A percentile compares a stretch with the other conserved stretches of the same genome.
phyloP scores from a whole-genome alignment of 2,797 vertebrate genomes.

The Acanthurus tractus region DNA sequence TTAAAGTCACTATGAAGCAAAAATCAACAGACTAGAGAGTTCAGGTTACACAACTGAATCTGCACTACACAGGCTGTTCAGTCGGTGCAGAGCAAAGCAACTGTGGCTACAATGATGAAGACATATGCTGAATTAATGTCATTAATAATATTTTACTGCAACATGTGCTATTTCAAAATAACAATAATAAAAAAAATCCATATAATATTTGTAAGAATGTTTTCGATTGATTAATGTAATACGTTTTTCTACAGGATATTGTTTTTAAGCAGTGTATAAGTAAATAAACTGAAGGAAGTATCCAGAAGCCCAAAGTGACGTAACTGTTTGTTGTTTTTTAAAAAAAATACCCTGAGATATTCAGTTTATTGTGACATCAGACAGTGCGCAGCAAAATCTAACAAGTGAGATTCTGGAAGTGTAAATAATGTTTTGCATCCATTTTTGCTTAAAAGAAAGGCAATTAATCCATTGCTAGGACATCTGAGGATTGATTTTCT shows the following conservation, averaged over 20 bases:
- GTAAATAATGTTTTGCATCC: too few species aligned
- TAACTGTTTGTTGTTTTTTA: too few species aligned
- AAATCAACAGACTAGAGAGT: slow-evolving; percentile 38
- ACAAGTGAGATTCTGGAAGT: background rate
- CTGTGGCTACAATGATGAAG: background rate
- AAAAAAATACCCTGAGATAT: too few species aligned
- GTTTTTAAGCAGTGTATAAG: background rate
- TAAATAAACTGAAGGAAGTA: too few species aligned
- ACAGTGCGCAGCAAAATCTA: too few species aligned
- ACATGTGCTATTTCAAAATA: background rate
- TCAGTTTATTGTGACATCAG: too few species aligned
- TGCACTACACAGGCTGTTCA: background rate
- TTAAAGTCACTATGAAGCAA: slow-evolving; percentile 21
- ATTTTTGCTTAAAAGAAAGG: background rate
- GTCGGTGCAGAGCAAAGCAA: slow-evolving; percentile 12
- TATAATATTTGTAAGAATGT: background rate
- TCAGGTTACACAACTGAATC: slow-evolving; percentile 12
- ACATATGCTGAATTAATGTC: background rate
- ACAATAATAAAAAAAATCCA: background rate
- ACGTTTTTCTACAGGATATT: too few species aligned
- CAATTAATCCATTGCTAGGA: background rate
- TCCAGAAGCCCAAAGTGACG: too few species aligned
- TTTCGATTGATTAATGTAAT: background rate
- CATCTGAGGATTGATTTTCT: too few species aligned
- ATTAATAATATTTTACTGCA: background rate